phyloP scores from a whole-genome alignment of 2,113 vertebrate genomes.

The Pagrus major region DNA sequence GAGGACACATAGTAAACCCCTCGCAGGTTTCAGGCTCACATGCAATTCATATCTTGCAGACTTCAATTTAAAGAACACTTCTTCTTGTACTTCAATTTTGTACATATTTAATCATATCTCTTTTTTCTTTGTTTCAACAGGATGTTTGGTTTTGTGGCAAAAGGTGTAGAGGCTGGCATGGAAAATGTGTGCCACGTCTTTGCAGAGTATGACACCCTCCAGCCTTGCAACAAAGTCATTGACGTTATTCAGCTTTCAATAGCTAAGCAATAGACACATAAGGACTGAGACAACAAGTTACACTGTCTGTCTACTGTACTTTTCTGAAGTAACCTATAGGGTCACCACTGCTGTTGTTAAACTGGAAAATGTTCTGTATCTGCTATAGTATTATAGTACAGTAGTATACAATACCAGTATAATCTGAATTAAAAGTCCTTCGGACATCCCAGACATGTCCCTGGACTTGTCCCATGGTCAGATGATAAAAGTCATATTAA shows the following conservation, averaged over 20 bases:
- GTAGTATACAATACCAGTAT: background rate
- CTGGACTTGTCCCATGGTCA: background rate
- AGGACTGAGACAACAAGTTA: background rate
- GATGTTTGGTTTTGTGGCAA: slow-evolving; percentile 93
- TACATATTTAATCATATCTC: background rate
- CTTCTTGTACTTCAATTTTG: background rate
- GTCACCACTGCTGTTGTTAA: background rate
- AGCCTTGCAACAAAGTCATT: slow-evolving; percentile 72
- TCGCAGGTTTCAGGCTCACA: background rate
- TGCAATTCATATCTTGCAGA: background rate
- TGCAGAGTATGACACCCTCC: slow-evolving; percentile 86
- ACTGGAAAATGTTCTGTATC: background rate
- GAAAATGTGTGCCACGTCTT: slow-evolving; percentile 94
- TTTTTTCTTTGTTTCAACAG: slow-evolving; percentile 75
- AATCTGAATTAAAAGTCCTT: background rate
- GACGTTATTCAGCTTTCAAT: slow-evolving; percentile 82
- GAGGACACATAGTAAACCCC: background rate
- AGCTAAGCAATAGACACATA: slow-evolving; percentile 18
- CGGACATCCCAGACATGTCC: background rate
- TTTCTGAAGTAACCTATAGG: background rate
- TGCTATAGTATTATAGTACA: no score
- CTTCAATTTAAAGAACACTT: background rate
- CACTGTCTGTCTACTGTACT: slow-evolving; percentile 9
- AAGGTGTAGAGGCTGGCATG: slow-evolving; percentile 82
- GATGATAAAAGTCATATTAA: background rate